These are phyloP conservation scores for Schizaphis graminum DNA, from an alignment of 2,888 invertebrate species.

Conservation along the genomic window DNA sequence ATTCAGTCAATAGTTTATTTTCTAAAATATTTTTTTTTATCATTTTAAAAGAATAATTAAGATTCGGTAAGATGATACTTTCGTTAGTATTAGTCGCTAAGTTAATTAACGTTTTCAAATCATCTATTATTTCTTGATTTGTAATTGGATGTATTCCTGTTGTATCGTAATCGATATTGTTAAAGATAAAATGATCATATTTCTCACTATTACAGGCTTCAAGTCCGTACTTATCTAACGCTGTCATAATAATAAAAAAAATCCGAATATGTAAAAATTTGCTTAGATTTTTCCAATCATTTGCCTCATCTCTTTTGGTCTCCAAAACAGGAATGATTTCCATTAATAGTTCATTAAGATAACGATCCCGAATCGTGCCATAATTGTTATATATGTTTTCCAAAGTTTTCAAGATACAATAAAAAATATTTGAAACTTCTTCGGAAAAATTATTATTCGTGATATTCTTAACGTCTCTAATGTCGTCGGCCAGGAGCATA, in stretches of 20 bases:
- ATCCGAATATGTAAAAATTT: neutral
- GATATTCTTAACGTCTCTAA: too few species aligned
- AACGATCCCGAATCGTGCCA: neutral
- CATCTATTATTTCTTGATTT: neutral
- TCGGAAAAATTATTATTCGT: neutral
- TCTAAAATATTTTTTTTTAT: neutral
- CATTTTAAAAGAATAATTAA: neutral
- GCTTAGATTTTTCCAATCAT: neutral
- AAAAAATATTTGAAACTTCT: neutral
- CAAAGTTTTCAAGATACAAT: neutral
- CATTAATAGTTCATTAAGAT: neutral
- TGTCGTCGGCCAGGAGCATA: neutral
- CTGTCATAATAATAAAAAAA: neutral
- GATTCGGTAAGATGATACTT: neutral
- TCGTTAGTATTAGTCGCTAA: rapidly evolving
- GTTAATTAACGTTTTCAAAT: neutral
- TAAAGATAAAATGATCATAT: neutral
- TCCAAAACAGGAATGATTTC: neutral
- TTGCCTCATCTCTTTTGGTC: rapidly evolving
- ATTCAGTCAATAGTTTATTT: too few species aligned
- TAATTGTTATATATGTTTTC: neutral
- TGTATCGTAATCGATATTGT: neutral
- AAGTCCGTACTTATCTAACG: neutral
- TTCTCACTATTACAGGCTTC: neutral
- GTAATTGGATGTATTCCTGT: neutral